Evolutionary conservation across 1,140 invertebrate species (phyloP), one percentile per base, ranked within the genome.

Genomic region (Daktulosphaira vitifoliae): DNA sequence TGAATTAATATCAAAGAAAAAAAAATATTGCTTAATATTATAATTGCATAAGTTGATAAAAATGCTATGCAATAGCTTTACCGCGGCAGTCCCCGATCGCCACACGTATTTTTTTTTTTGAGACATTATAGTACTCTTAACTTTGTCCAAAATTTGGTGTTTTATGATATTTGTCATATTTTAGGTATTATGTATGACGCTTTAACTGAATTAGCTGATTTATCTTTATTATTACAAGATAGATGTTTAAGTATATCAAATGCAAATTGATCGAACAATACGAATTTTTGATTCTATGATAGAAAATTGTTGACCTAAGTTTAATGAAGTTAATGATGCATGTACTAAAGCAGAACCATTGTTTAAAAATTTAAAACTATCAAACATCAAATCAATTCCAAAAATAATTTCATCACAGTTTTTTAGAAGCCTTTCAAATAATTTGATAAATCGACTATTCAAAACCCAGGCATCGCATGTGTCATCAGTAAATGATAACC

Each of bases 271-370:
- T 26, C 48, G 23, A 26, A 26, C 48, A 15, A 50, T 50, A n/a
- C 48, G 48, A 26, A 26, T 50, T 26, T 50, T 50, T 50, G 48
- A 50, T 50, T 50, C 23, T n/a, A 50, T 50, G 23, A 15, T 25
- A 26, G 48, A 50, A 50, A 26, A 50, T 2, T n/a, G 26, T 25
- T 13, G 23, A 25, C 48, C 23, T 8, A 50, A 50, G 22, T 25
- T 25, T 15, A 25, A 49, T 23, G 46, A 49, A 49, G 22, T 49
- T 25, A 25, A 25, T 49, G 18, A 23, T 48, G 44, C 44, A 48
- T 48, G 15, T 50, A 25, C 23, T 16, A 50, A 50, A 50, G 4
- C 7, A 50, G 4, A 26, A 7, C 0, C 5, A 50, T 1, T 7
- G 48, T 25, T 50, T n/a, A n/a, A 48, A 50, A n/a, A n/a, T n/a